These are phyloP conservation scores for Malachius bipustulatus DNA, from an alignment of 2,888 invertebrate species.

Conservation along the genomic window DNA sequence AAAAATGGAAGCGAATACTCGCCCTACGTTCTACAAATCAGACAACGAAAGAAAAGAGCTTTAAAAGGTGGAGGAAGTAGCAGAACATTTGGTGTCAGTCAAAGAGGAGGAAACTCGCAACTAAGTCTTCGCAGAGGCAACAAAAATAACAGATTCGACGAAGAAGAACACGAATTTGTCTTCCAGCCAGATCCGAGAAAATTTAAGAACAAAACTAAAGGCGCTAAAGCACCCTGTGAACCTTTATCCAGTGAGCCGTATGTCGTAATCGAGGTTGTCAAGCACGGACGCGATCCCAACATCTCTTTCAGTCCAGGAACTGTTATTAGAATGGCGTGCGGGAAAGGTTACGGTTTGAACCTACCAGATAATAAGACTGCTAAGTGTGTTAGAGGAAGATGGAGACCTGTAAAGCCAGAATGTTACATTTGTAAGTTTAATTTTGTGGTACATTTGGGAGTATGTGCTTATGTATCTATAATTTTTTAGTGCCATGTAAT, in stretches of 20 bases:
- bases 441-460: conserved; percentile 1
- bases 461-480: conserved; percentile 1
- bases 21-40: background rate
- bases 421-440: conserved; percentile 62
- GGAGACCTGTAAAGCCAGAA: conserved; percentile 71
- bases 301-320: conserved; percentile 66
- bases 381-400: conserved; percentile 70
- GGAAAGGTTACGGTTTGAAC: conserved; percentile 65
- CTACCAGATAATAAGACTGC: conserved; percentile 61
- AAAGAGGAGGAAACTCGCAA: conserved; percentile 27
- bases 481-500: conserved; percentile 50
- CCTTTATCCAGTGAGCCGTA: conserved; percentile 51
- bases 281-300: conserved; percentile 57
- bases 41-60: conserved; percentile 18
- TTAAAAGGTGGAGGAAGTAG: conserved; percentile 32
- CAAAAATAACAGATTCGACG: conserved; percentile 22
- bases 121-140: conserved; percentile 27
- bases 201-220: conserved; percentile 26
- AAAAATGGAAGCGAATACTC: background rate
- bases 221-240: conserved; percentile 52
- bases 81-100: conserved; percentile 28
- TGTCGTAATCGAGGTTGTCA: conserved; percentile 57
- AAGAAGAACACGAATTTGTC: conserved; percentile 18
- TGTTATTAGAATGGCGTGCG: conserved; percentile 62
- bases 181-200: conserved; percentile 25